These are phyloP conservation scores for Nylanderia fulva DNA, from an alignment of 1,140 invertebrate genomes.

Conservation along the genomic window DNA sequence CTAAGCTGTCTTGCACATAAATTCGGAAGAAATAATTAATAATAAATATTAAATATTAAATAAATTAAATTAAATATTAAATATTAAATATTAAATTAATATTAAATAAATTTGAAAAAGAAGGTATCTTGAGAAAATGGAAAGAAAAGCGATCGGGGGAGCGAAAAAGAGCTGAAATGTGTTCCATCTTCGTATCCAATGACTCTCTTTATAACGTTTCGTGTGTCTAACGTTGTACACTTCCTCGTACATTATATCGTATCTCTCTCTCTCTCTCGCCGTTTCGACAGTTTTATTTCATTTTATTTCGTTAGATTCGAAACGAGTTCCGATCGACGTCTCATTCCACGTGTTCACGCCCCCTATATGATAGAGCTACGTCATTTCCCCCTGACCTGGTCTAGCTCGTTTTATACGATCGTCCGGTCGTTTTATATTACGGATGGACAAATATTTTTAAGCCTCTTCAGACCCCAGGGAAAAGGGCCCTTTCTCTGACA, in stretches of 20 bases:
- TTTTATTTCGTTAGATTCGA: slow-evolving; percentile 62
- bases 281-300: slow-evolving; percentile 57
- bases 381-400: slow-evolving; percentile 69
- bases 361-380: slow-evolving; percentile 64
- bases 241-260: slow-evolving; percentile 49
- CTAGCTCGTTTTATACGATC: slow-evolving; percentile 68
- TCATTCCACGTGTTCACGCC: slow-evolving; percentile 64
- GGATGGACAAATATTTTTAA: slow-evolving; percentile 36
- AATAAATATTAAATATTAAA: too few relatives aligned
- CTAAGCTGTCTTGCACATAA: too few relatives aligned
- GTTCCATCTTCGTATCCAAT: slow-evolving; percentile 13
- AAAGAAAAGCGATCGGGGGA: not conserved
- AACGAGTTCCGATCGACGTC: slow-evolving; percentile 70
- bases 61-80: not conserved
- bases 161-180: not conserved
- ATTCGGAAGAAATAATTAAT: not conserved
- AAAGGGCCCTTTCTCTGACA: too few relatives aligned
- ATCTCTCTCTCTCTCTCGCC: slow-evolving; percentile 40
- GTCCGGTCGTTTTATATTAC: slow-evolving; percentile 21
- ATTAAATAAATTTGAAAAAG: not conserved
- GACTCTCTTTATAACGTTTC: slow-evolving; percentile 17
- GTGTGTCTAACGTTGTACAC: not conserved
- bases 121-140: not conserved
- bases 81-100: too few relatives aligned
- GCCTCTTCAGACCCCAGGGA: not conserved